phyloP scores from a whole-genome alignment of 2,888 invertebrate species.

The Polydesmus complanatus region DNA sequence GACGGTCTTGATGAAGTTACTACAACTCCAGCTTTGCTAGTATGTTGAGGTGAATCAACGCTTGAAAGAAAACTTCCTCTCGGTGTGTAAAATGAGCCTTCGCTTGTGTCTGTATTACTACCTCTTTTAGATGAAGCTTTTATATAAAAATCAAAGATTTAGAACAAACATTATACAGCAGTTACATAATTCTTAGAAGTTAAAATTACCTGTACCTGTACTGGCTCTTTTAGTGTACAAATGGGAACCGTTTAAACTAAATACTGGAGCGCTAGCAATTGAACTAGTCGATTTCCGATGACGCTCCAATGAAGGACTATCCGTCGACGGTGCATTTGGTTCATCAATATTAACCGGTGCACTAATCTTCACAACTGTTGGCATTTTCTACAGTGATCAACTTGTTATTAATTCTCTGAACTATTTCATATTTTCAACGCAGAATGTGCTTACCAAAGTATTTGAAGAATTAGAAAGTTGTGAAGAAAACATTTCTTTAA shows the following conservation, averaged over 20 bases:
- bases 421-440: no score
- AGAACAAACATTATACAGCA: no score
- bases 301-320: constrained; percentile 2
- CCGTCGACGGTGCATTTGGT: not conserved
- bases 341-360: constrained; percentile 5
- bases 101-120: constrained; percentile 23
- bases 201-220: not conserved
- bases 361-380: constrained; percentile 7
- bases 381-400: not conserved
- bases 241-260: not conserved
- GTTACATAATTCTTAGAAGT: no score
- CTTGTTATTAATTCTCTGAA: no score
- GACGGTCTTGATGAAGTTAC: constrained; percentile 80
- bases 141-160: not conserved
- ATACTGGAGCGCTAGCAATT: constrained; percentile 1
- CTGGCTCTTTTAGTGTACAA: not conserved
- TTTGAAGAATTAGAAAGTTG: not conserved
- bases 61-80: constrained; percentile 46
- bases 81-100: constrained; percentile 33
- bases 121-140: constrained; percentile 20
- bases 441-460: not conserved
- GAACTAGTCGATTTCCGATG: constrained; percentile 12
- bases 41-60: constrained; percentile 41
- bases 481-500: constrained; percentile 20
- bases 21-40: constrained; percentile 72